phyloP scores from a whole-genome alignment of 1,140 invertebrate genomes.

The Trachymyrmex septentrionalis region DNA sequence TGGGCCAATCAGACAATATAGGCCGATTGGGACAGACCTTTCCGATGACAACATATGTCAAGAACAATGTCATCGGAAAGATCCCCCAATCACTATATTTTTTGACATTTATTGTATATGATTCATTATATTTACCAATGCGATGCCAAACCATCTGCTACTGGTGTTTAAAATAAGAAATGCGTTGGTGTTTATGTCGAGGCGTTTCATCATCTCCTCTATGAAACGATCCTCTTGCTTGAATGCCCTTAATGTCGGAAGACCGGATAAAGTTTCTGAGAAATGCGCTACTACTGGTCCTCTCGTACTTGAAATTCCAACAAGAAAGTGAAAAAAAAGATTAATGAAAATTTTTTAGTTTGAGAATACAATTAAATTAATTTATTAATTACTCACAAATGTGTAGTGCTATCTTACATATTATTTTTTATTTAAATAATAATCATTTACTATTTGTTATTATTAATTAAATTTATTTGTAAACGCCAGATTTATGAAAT shows the following conservation, averaged over 20 bases:
- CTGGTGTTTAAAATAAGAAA: slow-evolving; percentile 92
- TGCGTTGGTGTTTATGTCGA: slow-evolving; percentile 92
- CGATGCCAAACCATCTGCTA: slow-evolving; percentile 94
- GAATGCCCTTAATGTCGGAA: slow-evolving; percentile 91
- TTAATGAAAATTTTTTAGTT: slow-evolving; percentile 8
- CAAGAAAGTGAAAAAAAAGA: slow-evolving; percentile 1
- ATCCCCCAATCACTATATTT: background rate
- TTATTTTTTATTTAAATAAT: background rate
- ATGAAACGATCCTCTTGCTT: slow-evolving; percentile 90
- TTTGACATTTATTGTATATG: background rate
- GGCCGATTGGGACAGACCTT: too few relatives aligned
- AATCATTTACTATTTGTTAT: background rate
- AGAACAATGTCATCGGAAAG: too few relatives aligned
- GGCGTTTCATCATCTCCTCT: slow-evolving; percentile 88
- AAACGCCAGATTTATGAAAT: background rate
- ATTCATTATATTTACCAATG: slow-evolving; percentile 88
- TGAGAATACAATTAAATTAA: background rate
- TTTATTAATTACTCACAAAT: slow-evolving; percentile 20
- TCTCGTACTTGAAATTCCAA: slow-evolving; percentile 86
- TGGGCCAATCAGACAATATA: too few relatives aligned
- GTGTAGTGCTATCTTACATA: background rate
- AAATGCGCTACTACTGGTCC: slow-evolving; percentile 92
- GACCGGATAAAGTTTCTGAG: slow-evolving; percentile 90
- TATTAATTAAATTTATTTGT: background rate
- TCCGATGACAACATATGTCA: too few relatives aligned